Conservation (phyloP, 2,888 invertebrate species). For the Platycheirus rosarum region DNA sequence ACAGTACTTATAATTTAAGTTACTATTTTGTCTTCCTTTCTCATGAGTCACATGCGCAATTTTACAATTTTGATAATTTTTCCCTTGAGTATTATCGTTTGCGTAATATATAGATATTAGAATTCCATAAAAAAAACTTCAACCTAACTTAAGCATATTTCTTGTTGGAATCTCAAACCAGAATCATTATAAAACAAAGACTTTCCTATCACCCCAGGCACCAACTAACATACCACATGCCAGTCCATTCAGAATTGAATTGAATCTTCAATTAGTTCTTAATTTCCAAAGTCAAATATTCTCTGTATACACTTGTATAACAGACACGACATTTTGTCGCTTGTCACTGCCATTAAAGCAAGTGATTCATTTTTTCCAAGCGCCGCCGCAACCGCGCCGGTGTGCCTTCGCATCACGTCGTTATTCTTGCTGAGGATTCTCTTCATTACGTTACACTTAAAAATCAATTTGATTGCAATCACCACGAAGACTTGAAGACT, state of each 20-base stretch:
- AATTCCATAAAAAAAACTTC: too few relatives aligned
- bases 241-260: slow-evolving; percentile 16
- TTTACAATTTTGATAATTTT: too few relatives aligned
- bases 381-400: neutral
- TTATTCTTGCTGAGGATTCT: neutral
- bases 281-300: slow-evolving; percentile 39
- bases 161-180: slow-evolving; percentile 10
- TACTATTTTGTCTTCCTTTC: too few relatives aligned
- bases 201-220: slow-evolving; percentile 11
- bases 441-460: slow-evolving; percentile 68
- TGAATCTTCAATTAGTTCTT: slow-evolving; percentile 52
- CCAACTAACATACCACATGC: slow-evolving; percentile 20
- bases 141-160: too few relatives aligned
- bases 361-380: slow-evolving; percentile 44
- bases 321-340: slow-evolving; percentile 17
- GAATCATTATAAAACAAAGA: slow-evolving; percentile 33
- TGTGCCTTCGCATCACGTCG: neutral
- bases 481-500: slow-evolving; percentile 29
- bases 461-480: slow-evolving; percentile 67
- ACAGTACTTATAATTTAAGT: too few relatives aligned
- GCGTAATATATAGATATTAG: too few relatives aligned
- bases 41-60: too few relatives aligned
- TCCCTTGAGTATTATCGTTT: too few relatives aligned
- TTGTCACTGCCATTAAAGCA: slow-evolving; percentile 41
- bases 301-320: neutral